These are phyloP conservation scores for Sminthurinus aureus DNA, from an alignment of 2,888 invertebrate genomes.

Conservation along the genomic window DNA sequence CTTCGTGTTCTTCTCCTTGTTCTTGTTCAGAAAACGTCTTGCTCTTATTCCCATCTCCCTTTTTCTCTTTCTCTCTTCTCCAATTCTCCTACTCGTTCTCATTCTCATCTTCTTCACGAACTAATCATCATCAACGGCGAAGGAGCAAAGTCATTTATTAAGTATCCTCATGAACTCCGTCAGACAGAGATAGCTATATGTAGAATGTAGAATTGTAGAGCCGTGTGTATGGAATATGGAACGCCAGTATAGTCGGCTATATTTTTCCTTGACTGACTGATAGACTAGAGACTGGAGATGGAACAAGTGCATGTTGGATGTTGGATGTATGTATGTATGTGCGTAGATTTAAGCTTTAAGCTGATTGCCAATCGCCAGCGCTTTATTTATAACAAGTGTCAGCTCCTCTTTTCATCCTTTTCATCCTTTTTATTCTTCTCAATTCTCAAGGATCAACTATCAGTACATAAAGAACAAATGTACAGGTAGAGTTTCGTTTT, in stretches of 20 bases:
- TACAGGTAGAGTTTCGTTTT: not conserved
- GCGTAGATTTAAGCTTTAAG: not conserved
- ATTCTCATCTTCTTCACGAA: conserved; percentile 35
- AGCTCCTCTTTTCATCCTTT: not conserved
- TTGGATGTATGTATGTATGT: too few species aligned
- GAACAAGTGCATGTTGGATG: too few species aligned
- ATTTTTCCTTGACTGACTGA: too few species aligned
- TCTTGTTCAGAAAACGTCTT: too few species aligned
- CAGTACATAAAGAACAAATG: too few species aligned
- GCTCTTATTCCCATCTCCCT: not conserved
- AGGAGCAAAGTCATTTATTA: conserved; percentile 34
- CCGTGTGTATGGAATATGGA: too few species aligned
- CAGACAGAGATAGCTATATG: not conserved
- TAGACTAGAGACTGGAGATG: too few species aligned
- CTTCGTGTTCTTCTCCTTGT: not conserved
- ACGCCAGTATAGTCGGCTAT: too few species aligned
- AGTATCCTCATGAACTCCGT: conserved; percentile 24
- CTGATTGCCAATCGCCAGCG: not conserved
- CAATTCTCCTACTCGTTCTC: conserved; percentile 11
- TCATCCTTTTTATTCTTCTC: not conserved
- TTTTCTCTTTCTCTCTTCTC: too few species aligned
- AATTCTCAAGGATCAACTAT: not conserved
- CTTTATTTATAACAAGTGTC: not conserved
- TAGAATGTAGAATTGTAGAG: too few species aligned
- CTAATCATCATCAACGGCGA: conserved; percentile 37